Evolutionary conservation across 2,888 invertebrate genomes (phyloP).

Genomic region (Eubasilissa splendida): DNA sequence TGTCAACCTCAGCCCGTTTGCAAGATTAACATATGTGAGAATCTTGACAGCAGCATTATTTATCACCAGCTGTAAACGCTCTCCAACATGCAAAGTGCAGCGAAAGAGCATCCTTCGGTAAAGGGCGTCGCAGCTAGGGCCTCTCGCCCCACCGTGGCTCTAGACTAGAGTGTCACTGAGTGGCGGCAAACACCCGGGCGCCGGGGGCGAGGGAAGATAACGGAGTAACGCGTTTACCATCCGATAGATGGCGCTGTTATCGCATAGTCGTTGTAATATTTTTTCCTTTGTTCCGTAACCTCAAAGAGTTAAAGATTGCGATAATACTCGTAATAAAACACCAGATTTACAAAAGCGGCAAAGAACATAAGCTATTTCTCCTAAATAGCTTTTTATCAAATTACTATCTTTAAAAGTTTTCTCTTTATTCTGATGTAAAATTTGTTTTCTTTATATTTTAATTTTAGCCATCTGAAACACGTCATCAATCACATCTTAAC

Average conservation of each 20-base stretch:
- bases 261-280: conserved; percentile 11
- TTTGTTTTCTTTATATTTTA: neutral
- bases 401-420: no score
- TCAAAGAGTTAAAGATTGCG: neutral
- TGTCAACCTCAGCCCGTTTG: neutral
- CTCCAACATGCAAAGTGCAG: conserved; percentile 36
- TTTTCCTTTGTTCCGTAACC: conserved; percentile 23
- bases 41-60: conserved; percentile 11
- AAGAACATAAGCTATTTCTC: no score
- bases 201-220: conserved; percentile 21
- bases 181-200: neutral
- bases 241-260: conserved; percentile 25
- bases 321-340: no score
- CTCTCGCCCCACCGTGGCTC: neutral
- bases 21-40: conserved; percentile 2
- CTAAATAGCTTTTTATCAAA: no score
- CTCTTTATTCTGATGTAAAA: no score
- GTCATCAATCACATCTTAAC: no score
- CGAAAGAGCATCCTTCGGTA: conserved; percentile 15
- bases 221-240: conserved; percentile 35
- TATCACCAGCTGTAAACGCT: conserved; percentile 45
- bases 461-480: no score
- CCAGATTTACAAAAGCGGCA: no score
- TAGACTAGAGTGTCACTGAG: conserved; percentile 29
- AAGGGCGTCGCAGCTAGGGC: conserved; percentile 32